Evolutionary conservation across 2,113 vertebrate genomes (phyloP).

Genomic region (Myrmecobius fasciatus): DNA sequence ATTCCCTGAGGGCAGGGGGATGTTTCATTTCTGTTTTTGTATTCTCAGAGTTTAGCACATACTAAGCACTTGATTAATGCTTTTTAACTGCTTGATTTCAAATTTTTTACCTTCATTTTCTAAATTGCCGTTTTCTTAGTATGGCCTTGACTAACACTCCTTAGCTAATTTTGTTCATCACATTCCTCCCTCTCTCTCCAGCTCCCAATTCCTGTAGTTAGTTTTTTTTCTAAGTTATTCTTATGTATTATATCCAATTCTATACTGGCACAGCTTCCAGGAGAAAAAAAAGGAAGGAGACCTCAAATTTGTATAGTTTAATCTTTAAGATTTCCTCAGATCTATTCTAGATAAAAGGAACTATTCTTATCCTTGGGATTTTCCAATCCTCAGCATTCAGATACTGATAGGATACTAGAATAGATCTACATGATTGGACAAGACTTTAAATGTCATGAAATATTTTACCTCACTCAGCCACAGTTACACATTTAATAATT

Average conservation of each 20-base stretch:
- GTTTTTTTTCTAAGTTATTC: not conserved
- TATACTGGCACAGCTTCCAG: not conserved
- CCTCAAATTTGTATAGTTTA: not conserved
- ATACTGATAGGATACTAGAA: not conserved
- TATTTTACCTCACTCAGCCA: not conserved
- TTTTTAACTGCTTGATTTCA: not conserved
- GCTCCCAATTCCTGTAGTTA: not conserved
- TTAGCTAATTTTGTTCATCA: not conserved
- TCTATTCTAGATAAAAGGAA: not conserved
- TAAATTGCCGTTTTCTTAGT: not conserved
- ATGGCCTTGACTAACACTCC: not conserved
- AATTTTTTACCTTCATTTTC: not conserved
- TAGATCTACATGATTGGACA: not conserved
- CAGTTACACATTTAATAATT: not conserved
- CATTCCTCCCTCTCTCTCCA: not conserved
- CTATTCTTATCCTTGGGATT: not conserved
- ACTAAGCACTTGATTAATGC: not conserved
- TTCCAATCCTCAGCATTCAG: not conserved
- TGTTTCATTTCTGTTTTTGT: not conserved
- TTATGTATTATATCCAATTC: not conserved
- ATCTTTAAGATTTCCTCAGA: not conserved
- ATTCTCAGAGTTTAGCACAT: not conserved
- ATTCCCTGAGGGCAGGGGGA: not conserved
- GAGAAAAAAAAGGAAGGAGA: not conserved
- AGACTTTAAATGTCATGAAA: not conserved